Evolutionary conservation across 1,140 invertebrate genomes (phyloP), one percentile per base, ranked within the genome.

Genomic region (Archivesica marissinica): DNA sequence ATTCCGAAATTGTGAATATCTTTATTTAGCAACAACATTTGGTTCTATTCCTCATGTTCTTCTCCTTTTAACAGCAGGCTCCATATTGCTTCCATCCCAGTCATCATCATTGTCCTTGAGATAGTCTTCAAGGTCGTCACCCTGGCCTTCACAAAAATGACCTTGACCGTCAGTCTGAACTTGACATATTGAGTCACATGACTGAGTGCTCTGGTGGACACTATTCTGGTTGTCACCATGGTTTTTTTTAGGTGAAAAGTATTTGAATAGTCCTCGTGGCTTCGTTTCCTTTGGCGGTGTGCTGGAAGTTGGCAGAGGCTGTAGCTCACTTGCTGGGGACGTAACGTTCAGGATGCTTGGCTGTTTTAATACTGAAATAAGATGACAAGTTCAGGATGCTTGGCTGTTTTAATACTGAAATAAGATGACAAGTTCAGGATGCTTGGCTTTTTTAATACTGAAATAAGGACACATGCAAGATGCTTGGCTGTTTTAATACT

Each of bases 101-200:
- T 86, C 75, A 17, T 66, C 72, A 54, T 83, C 15, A 50, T 44
- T 72, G 41, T 72, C 86, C 33, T 44, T 52, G 23, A 87, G 23
- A 35, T 79, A 59, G 0, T 64, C 47, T 38, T 87, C 86, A 79
- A 83, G 75, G 66, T 87, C 80, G 79, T 83, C 68, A 52, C 76
- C 70, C n/a, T 66, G 2, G 35, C 13, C 25, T 35, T 9, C n/a
- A n/a, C n/a, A n/a, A n/a, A n/a, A n/a, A 11, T 72, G 15, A 72
- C 6, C 41, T 28, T 30, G 41, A 11, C 44, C 33, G 38, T 54
- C 33, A 72, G 39, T 66, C 9, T 38, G 39, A 64, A 30, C 44
- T 33, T 76, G 2, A 52, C 1, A 35, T 17, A 35, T 11, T 64
- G 25, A 7, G 7, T 9, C 23, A 44, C 20, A 68, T 25, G 13